phyloP scores from a whole-genome alignment of 2,888 invertebrate genomes.

The Phragmatobia fuliginosa region DNA sequence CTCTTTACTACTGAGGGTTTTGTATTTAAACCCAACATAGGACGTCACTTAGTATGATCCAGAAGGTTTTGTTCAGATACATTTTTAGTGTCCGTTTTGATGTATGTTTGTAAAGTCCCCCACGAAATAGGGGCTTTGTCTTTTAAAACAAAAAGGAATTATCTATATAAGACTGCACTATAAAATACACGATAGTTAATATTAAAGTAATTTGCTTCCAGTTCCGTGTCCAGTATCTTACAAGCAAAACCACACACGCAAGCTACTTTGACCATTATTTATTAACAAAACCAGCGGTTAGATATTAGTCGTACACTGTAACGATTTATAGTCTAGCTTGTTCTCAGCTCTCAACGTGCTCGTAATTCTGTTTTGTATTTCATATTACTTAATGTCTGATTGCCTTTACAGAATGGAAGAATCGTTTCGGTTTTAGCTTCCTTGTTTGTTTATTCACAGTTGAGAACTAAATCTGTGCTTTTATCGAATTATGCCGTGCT shows the following conservation, averaged over 20 bases:
- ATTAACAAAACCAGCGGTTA: constrained; percentile 39
- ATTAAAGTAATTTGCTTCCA: constrained; percentile 10
- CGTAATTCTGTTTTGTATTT: constrained; percentile 28
- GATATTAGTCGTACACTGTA: constrained; percentile 42
- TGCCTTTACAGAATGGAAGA: background rate
- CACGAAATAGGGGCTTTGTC: too few relatives aligned
- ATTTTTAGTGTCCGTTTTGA: too few relatives aligned
- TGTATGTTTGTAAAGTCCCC: too few relatives aligned
- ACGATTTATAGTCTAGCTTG: constrained; percentile 34
- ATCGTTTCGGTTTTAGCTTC: background rate
- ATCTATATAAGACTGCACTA: background rate
- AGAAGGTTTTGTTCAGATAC: too few relatives aligned
- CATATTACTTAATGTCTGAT: constrained; percentile 22
- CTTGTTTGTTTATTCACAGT: background rate
- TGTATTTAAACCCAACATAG: too few relatives aligned
- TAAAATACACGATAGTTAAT: constrained; percentile 7
- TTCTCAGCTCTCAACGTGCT: constrained; percentile 31
- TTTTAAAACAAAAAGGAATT: too few relatives aligned
- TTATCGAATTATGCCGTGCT: too few relatives aligned
- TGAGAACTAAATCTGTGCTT: background rate
- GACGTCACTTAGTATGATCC: too few relatives aligned
- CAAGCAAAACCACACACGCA: constrained; percentile 10
- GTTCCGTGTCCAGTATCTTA: constrained; percentile 8
- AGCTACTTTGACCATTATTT: constrained; percentile 36
- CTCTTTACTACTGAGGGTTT: too few relatives aligned